Evolutionary conservation across 2,113 vertebrate genomes (phyloP), one percentile per base, ranked within the genome.

Genomic region (Mixornis gularis): DNA sequence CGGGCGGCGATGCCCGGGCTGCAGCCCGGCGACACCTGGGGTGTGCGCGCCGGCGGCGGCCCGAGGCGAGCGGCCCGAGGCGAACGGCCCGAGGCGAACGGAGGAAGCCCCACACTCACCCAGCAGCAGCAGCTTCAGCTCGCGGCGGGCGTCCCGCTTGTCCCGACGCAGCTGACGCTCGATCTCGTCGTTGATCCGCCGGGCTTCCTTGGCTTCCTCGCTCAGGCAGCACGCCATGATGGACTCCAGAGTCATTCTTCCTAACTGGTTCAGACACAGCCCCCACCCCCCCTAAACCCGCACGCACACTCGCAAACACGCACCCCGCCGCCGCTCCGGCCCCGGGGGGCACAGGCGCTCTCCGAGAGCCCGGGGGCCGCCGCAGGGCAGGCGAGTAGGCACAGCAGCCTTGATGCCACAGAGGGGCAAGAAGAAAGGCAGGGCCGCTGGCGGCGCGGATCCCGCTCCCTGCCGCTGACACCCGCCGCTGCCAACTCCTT

Each of bases 191-290:
- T 98, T 98, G 97, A 98, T 98, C 96, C 98, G 85, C 94, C 98
- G 94, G 63, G 74, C 85, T 96, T 98, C 98, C 95, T 98, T 98
- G 94, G 98, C 98, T 97, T 98, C 98, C 94, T 98, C 98, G 85
- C 98, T 98, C 94, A 98, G 97, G 98, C 98, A 98, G 96, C 98
- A 98, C 98, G 98, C 98, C 98, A 98, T 98, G 96, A 98, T 98
- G 98, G 98, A 98, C 98, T 98, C 98, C 97, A 98, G 83, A 97
- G 98, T 98, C 98, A 98, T 98, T 97, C 97, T 97, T 98, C 96
- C 96, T 60, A 92, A 94, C 95, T 92, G 97, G 81, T 92, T 96
- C 95, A 92, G 93, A 94, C 94, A 90, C 96, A 95, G 84, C 96
- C 91, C 95, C 96, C 96, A 79, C 93, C 94, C 96, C 94, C 91